Evolutionary conservation across 2,888 invertebrate species (phyloP), one percentile per base, ranked within the genome.

Genomic region (Scrobipalpa costella): DNA sequence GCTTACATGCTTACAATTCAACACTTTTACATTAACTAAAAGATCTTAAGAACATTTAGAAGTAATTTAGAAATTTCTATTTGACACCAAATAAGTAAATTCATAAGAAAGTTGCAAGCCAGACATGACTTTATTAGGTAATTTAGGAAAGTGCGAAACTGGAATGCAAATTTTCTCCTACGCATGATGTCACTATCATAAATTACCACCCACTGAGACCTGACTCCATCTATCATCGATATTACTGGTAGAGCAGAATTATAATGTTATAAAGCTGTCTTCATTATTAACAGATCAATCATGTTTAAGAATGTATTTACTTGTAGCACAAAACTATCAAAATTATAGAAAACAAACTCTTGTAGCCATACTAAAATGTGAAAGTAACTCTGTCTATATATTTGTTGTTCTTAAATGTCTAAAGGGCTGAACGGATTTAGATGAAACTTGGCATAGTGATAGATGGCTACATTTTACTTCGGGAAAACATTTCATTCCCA

Each of bases 111-210:
- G 40, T 62, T 17, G 9, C 5, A 27, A 27, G 38, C 58, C 19
- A 61, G 52, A 40, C 21, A 57, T 21, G 21, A 13, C 49, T 57
- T 38, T 44, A 57, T 58, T 38, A 60, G 60, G 60, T 19, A 21
- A 44, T 11, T 34, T 61, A 49, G 38, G 65, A 67, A 65, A 67
- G 59, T 52, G 65, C 47, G 44, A 49, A 40, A 63, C 33, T 60
- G 50, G 40, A 62, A 62, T 50, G 49, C 40, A 47, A 61, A 19
- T 13, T 33, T 33, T 60, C 44, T 49, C 36, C 65, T 64, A 52
- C 67, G 44, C 50, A 50, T 64, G 62, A 64, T 63, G 57, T 63
- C 62, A 64, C 62, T 40, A 47, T 55, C 17, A 27, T 19, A 55
- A 36, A 36, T 62, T 47, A 55, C 36, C 44, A 8, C 59, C 55